Evolutionary conservation across 2,888 invertebrate species (phyloP).

Genomic region (Tromatobia lineatoria): DNA sequence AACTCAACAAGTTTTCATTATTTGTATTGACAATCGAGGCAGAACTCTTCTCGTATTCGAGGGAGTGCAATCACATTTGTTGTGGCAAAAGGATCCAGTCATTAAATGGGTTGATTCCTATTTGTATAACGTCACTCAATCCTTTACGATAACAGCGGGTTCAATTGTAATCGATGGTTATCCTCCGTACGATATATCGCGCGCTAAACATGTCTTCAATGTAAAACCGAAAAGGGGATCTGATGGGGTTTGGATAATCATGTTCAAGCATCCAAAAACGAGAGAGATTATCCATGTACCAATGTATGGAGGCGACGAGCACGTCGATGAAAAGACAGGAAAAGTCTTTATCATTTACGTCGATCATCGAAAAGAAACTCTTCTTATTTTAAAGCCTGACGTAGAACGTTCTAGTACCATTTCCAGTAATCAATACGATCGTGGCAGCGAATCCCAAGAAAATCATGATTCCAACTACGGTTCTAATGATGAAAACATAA

Average conservation of each 20-base stretch:
- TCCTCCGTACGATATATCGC: constrained; percentile 14
- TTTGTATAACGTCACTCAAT: no score
- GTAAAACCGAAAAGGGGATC: neutral
- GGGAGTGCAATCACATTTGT: neutral
- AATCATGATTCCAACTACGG: neutral
- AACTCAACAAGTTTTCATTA: constrained; percentile 34
- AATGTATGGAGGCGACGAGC: neutral
- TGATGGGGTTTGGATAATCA: neutral
- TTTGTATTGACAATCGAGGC: constrained; percentile 38
- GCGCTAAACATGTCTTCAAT: constrained; percentile 3
- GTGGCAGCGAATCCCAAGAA: neutral
- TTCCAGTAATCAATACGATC: no score
- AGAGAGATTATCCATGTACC: neutral
- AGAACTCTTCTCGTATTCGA: constrained; percentile 46
- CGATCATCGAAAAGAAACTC: constrained; percentile 1
- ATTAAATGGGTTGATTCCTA: no score
- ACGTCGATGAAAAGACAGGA: constrained; percentile 12
- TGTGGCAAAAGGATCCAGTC: no score
- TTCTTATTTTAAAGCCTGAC: constrained; percentile 3
- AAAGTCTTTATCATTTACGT: constrained; percentile 28
- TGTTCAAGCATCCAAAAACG: constrained; percentile 24
- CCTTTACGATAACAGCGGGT: neutral
- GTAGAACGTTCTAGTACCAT: no score
- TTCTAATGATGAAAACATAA: neutral
- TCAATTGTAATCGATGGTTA: neutral